These are phyloP conservation scores for Peromyscus maniculatus DNA, from an alignment of 2,113 vertebrate genomes.

Conservation along the genomic window DNA sequence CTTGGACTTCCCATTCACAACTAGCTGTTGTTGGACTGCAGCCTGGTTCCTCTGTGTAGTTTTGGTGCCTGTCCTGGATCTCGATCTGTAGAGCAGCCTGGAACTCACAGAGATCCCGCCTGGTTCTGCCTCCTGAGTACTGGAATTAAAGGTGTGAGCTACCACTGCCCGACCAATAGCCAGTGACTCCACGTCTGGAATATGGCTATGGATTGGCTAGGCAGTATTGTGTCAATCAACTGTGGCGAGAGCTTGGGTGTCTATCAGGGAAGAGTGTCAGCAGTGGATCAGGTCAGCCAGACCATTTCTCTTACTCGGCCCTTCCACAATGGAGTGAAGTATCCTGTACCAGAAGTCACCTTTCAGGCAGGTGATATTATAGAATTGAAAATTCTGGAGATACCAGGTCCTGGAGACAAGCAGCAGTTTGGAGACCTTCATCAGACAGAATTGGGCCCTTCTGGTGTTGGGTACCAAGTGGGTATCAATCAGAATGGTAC, in stretches of 20 bases:
- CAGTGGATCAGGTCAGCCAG: constrained; percentile 96
- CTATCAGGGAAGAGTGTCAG: constrained; percentile 97
- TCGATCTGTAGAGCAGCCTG: no score
- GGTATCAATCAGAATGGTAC: constrained; percentile 88
- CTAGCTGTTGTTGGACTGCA: no score
- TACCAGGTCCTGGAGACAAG: constrained; percentile 86
- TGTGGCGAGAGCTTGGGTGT: constrained; percentile 96
- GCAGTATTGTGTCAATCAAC: constrained; percentile 97
- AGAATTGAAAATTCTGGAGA: constrained; percentile 97
- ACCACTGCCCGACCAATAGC: no score
- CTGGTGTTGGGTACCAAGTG: constrained; percentile 83
- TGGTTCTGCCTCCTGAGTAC: no score
- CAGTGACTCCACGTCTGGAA: constrained; percentile 41
- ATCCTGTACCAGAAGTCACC: constrained; percentile 97
- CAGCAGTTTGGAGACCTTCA: constrained; percentile 84
- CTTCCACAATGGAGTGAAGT: constrained; percentile 98
- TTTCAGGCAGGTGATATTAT: constrained; percentile 99
- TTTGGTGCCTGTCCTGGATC: no score
- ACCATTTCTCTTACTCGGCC: constrained; percentile 97
- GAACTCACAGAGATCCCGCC: no score
- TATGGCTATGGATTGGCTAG: constrained; percentile 97
- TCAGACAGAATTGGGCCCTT: constrained; percentile 76
- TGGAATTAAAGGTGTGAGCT: no score
- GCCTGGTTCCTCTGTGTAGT: no score
- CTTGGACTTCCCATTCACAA: no score